Base-by-base conservation (phyloP, 2,888 invertebrate genomes). In the Agapetus fuscipes region DNA sequence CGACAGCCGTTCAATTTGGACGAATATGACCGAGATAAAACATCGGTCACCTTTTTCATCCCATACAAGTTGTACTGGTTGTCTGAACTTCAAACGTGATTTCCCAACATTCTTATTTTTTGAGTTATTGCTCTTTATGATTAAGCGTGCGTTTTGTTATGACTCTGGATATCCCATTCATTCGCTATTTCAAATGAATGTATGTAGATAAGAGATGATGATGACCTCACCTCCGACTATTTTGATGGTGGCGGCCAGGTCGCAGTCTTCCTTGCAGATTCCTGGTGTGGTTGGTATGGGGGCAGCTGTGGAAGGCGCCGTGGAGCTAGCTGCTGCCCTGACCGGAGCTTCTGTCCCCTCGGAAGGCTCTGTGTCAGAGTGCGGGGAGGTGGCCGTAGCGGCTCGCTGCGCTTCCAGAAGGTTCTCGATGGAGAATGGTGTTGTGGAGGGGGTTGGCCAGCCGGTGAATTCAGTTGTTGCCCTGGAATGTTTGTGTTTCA, bases 401-500 rank as follows among this genome's bases (percentile, higher is more conserved):
- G 77, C 74, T 38, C 78, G 66, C 51, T 66, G 72, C 49, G 71
- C 68, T 59, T 83, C 84, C 33, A 88, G 56, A 5, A 85, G 67
- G 56, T 85, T 84, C 55, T 88, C 87, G 40, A 87, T 83, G 0
- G 87, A 86, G 50, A 88, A 79, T 1, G 88, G 87, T 1, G 88
- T 88, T 0, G 89, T 88, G 1, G 89, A 84, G 4, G 86, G 81
- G 1, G 87, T 84, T 9, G 89, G 88, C 90, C 90, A 90, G 11
- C 90, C 90, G 10, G 88, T 89, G 53, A 90, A 90, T 59, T 87
- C 88, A 12, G 89, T 90, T 6, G 87, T 85, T 14, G 81, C 83
- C 61, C 85, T 84, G 53, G 27, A 64, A 17, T 11, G n/a, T n/a
- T n/a, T n/a, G n/a, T n/a, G 17, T 4, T 28, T 14, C 13, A 32